Conservation (phyloP, 1,140 invertebrate genomes). For the Drosophila watanabei region DNA sequence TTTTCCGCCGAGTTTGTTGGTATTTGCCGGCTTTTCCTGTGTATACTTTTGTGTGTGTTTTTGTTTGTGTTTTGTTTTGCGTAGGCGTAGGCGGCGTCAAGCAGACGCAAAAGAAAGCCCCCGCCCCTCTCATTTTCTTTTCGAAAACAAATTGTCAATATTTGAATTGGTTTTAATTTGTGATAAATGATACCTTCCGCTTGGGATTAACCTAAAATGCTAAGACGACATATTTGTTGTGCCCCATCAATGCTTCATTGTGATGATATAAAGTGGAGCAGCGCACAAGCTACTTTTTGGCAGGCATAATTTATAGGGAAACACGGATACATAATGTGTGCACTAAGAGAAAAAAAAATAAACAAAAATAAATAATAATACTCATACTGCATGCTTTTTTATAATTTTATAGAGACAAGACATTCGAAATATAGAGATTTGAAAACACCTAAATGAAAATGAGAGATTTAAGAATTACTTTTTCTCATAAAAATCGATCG, state of each 20-base stretch:
- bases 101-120: not conserved
- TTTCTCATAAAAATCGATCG: no score
- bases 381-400: no score
- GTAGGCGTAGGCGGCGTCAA: conserved; percentile 7
- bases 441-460: not conserved
- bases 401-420: not conserved
- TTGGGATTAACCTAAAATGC: conserved; percentile 51
- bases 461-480: no score
- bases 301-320: conserved; percentile 63
- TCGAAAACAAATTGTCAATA: conserved; percentile 59
- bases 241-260: conserved; percentile 19
- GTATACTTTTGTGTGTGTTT: conserved; percentile 18
- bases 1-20: not conserved
- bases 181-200: conserved; percentile 63
- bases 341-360: conserved; percentile 1
- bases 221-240: conserved; percentile 28
- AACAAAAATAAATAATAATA: no score
- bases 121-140: conserved; percentile 6
- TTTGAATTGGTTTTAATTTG: conserved; percentile 64
- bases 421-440: not conserved
- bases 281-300: conserved; percentile 52
- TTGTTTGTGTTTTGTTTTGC: conserved; percentile 31
- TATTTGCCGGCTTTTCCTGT: conserved; percentile 21
- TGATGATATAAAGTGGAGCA: conserved; percentile 61
- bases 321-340: conserved; percentile 10